Conservation (phyloP, 30 jellyfish, hydroid and myxozoan genomes). For the Turritopsis dohrnii region DNA sequence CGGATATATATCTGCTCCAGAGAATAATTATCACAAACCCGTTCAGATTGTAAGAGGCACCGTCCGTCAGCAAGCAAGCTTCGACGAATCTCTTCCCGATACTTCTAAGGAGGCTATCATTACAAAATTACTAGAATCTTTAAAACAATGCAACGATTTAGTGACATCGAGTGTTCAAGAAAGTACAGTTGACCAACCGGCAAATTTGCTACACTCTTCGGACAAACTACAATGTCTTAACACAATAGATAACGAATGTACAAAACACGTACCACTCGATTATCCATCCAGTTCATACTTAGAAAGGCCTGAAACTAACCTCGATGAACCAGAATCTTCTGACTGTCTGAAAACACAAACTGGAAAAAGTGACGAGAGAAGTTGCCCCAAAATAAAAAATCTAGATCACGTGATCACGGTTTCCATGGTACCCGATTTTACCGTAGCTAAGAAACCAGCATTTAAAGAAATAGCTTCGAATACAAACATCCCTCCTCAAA, state of each 20-base stretch:
- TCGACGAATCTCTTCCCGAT: background rate
- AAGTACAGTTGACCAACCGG: background rate
- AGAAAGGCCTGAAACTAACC: background rate
- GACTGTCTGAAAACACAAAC: background rate
- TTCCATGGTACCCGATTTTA: conserved; percentile 23
- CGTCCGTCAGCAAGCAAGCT: conserved; percentile 9
- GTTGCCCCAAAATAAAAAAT: background rate
- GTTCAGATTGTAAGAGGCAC: conserved; percentile 34
- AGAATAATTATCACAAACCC: conserved; percentile 31
- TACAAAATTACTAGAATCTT: background rate
- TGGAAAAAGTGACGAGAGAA: background rate
- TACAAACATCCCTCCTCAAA: background rate
- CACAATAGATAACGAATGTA: background rate
- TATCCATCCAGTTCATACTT: background rate
- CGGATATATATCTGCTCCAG: conserved; percentile 97
- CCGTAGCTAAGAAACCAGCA: conserved; percentile 31
- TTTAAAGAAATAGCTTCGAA: conserved; percentile 4
- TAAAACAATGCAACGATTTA: background rate
- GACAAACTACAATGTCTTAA: background rate
- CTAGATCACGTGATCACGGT: conserved; percentile 25
- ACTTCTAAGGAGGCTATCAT: background rate
- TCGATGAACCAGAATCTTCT: conserved; percentile 1
- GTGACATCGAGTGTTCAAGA: background rate
- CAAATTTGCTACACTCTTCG: background rate
- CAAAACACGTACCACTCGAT: background rate